Base-by-base conservation (phyloP, 2,888 invertebrate genomes). In the Busseola fusca region DNA sequence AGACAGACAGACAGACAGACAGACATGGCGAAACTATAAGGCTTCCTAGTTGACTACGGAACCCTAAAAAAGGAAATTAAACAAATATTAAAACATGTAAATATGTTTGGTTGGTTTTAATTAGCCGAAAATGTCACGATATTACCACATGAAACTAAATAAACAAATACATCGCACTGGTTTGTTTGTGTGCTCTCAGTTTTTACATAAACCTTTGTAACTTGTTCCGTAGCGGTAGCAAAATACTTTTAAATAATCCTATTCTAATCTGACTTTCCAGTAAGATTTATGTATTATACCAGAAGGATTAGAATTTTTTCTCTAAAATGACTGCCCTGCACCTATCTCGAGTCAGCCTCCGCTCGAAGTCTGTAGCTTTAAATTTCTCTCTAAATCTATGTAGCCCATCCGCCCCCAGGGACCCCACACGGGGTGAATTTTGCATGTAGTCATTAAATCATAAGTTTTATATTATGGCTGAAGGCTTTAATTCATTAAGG, bases 51-150 rank as follows among this genome's bases (percentile, higher is more conserved):
- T n/a, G n/a, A n/a, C n/a, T n/a, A n/a, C n/a, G n/a, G n/a, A n/a
- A n/a, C n/a, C n/a, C n/a, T n/a, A n/a, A 27, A 27, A 48, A n/a
- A 1, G 21, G 14, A 0, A 7, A 42, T 42, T 42, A 37, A n/a
- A 67, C 48, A 66, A 66, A 67, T 67, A 66, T 67, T 66, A 37
- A 16, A 27, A 10, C 10, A 27, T 6, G 21, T 37, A 27, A 25
- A 64, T 1, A 34, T 34, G 21, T 66, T 18, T 64, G 25, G 16
- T 34, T 45, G 25, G 1, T 25, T 45, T 2, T 45, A 45, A 10
- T 30, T 12, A 25, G 14, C 21, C 48, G 37, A n/a, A n/a, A 21
- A 1, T 37, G 16, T 63, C 12, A 40, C 18, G 14, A 3, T 0
- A 45, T 25, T 34, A 16, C 25, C 5, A 16, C 18, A n/a, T 34